These are phyloP conservation scores for Melanargia galathea DNA, from an alignment of 2,888 invertebrate species.

Conservation along the genomic window DNA sequence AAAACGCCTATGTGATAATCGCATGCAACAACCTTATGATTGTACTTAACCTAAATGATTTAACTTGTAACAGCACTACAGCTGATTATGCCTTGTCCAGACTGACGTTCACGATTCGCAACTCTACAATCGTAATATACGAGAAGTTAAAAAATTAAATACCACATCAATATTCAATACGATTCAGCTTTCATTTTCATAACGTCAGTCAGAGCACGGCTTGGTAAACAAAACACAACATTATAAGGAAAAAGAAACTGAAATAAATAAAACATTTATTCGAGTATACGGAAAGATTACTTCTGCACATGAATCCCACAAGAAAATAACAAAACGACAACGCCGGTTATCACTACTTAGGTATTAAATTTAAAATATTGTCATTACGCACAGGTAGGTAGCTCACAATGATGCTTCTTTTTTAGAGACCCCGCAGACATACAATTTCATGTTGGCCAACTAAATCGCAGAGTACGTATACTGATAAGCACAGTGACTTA, in stretches of 20 bases:
- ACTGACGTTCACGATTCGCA: background rate
- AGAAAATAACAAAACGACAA: background rate
- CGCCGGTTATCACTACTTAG: too few species aligned
- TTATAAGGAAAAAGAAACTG: background rate
- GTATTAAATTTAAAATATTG: too few species aligned
- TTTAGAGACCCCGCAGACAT: too few species aligned
- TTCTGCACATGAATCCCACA: slow-evolving; percentile 16
- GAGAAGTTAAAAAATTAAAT: background rate
- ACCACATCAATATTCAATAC: background rate
- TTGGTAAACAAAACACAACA: background rate
- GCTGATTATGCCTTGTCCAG: background rate
- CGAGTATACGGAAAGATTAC: slow-evolving; percentile 49
- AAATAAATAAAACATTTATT: slow-evolving; percentile 51
- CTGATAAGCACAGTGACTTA: too few species aligned
- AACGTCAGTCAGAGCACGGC: background rate
- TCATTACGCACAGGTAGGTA: too few species aligned
- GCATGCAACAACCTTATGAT: too few species aligned
- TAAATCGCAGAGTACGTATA: too few species aligned
- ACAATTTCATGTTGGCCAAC: too few species aligned
- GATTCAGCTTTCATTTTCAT: background rate
- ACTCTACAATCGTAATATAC: background rate
- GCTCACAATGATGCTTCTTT: too few species aligned
- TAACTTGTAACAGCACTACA: too few species aligned
- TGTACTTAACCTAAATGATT: too few species aligned
- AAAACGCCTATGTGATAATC: too few species aligned